These are phyloP conservation scores for Sandelia bainsii DNA, from an alignment of 2,797 vertebrate species.

Conservation along the genomic window DNA sequence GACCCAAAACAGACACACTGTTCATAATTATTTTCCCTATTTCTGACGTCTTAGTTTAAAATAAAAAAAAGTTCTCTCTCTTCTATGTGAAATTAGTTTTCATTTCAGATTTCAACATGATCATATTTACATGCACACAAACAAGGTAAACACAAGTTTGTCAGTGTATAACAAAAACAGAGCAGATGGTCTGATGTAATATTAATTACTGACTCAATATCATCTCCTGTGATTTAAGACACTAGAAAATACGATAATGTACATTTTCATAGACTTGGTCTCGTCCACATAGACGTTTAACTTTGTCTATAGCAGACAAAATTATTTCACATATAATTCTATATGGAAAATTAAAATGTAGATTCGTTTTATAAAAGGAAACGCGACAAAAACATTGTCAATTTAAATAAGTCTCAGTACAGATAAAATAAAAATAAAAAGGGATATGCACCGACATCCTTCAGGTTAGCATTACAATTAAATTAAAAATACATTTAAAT, in stretches of 20 bases:
- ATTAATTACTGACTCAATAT: slow-evolving; percentile 38
- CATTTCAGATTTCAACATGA: slow-evolving; percentile 52
- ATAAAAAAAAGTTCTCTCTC: slow-evolving; percentile 43
- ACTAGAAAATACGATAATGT: slow-evolving; percentile 65
- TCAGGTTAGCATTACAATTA: slow-evolving; percentile 63
- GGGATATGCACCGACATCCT: slow-evolving; percentile 66
- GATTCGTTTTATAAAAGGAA: slow-evolving; percentile 60
- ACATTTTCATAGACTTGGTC: slow-evolving; percentile 53
- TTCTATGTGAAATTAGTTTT: slow-evolving; percentile 49
- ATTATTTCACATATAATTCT: slow-evolving; percentile 59
- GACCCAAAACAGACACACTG: slow-evolving; percentile 69
- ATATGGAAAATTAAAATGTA: slow-evolving; percentile 62
- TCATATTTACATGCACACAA: slow-evolving; percentile 53
- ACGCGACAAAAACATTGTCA: slow-evolving; percentile 43
- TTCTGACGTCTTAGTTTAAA: slow-evolving; percentile 53
- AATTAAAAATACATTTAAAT: slow-evolving; percentile 75
- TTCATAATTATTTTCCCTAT: slow-evolving; percentile 29
- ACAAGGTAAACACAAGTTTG: slow-evolving; percentile 58
- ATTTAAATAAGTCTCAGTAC: slow-evolving; percentile 72
- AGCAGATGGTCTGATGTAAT: slow-evolving; percentile 37
- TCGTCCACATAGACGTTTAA: slow-evolving; percentile 46
- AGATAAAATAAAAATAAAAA: slow-evolving; percentile 39
- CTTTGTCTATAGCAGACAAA: slow-evolving; percentile 53
- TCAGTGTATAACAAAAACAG: slow-evolving; percentile 64
- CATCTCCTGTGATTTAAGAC: slow-evolving; percentile 48